Evolutionary conservation across 2,113 vertebrate genomes (phyloP).

Genomic region (Corapipo altera): DNA sequence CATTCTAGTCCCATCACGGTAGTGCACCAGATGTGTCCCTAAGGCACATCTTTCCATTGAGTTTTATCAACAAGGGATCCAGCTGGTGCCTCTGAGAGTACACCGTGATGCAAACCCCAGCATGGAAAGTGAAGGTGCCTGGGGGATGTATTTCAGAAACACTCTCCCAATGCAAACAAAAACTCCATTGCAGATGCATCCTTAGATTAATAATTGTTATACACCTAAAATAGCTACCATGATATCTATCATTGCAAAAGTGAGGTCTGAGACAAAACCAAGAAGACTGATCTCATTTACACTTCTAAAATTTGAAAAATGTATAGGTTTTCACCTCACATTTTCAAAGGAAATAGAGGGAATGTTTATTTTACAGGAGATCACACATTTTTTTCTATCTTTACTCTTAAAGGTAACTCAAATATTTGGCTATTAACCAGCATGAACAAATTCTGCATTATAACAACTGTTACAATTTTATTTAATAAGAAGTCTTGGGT

Average conservation of each 20-base stretch:
- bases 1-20: not conserved
- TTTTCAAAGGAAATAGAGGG: not conserved
- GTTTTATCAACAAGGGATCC: not conserved
- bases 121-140: not conserved
- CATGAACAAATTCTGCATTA: not conserved
- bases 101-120: fast-evolving
- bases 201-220: not conserved
- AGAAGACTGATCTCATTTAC: not conserved
- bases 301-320: not conserved
- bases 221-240: not conserved
- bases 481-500: not conserved
- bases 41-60: not conserved
- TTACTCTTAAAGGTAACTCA: not conserved
- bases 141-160: not conserved
- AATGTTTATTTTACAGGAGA: not conserved
- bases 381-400: not conserved
- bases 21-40: not conserved
- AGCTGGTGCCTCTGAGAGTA: not conserved
- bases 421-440: not conserved
- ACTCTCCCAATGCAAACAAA: not conserved
- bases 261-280: not conserved
- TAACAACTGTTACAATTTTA: not conserved
- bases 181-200: not conserved
- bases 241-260: not conserved
- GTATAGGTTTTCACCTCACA: not conserved